A percentile compares a stretch with the other conserved stretches of the same genome.
Conservation (phyloP, 2,113 vertebrate species). For the Trogon surrucura region DNA sequence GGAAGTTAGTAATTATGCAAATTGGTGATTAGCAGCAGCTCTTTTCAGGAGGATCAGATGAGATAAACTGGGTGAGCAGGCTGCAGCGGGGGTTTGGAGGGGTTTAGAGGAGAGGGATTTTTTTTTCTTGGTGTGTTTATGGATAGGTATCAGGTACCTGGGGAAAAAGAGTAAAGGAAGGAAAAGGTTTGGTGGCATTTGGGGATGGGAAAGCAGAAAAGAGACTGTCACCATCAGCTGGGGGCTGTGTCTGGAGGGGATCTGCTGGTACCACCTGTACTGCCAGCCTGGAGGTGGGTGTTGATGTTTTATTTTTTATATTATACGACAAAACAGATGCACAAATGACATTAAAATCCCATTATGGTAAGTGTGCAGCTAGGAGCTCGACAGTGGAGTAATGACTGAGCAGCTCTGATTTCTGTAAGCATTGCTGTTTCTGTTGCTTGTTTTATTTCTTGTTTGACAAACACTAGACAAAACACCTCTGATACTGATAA, state of each 20-base stretch:
- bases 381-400: neutral
- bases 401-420: neutral
- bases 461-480: neutral
- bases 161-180: neutral
- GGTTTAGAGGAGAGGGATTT: too few relatives aligned
- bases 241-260: neutral
- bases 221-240: neutral
- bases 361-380: neutral
- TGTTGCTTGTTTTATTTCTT: neutral
- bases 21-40: too few relatives aligned
- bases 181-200: neutral
- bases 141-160: neutral
- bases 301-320: neutral
- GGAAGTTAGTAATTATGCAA: too few relatives aligned
- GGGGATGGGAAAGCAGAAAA: neutral
- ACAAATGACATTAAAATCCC: neutral
- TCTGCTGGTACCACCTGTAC: neutral
- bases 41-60: neutral
- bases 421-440: neutral
- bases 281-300: neutral
- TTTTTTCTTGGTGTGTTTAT: neutral
- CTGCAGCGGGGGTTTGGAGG: neutral
- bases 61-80: neutral
- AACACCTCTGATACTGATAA: neutral
- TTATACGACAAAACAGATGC: neutral